Percentiles rank a stretch among this genome's conserved stretches.
Evolutionary conservation across 2,797 vertebrate species (phyloP).

Genomic region (Parambassis ranga): DNA sequence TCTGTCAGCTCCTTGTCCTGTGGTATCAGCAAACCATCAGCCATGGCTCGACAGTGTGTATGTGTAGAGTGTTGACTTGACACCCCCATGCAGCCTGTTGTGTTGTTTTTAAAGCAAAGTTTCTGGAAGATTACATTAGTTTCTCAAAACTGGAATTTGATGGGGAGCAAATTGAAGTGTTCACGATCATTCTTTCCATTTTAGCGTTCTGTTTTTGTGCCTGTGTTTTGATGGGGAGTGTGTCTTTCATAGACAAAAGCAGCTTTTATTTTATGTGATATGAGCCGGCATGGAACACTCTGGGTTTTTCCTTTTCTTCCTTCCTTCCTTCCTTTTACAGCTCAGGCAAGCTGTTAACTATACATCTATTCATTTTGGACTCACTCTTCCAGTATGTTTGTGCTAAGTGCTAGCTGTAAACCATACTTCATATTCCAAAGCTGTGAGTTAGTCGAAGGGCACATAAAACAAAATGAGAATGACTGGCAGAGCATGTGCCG

Average conservation of each 20-base stretch:
- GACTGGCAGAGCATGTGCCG: neutral
- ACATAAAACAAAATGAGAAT: neutral
- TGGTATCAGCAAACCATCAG: conserved; percentile 53
- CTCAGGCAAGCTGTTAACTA: neutral
- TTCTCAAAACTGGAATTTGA: neutral
- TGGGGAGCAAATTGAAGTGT: neutral
- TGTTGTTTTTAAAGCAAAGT: neutral
- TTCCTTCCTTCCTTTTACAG: neutral
- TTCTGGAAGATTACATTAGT: conserved; percentile 6
- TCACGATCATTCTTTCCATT: neutral
- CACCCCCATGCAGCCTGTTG: neutral
- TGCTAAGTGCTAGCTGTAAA: neutral
- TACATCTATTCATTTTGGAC: neutral
- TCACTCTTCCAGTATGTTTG: conserved; percentile 8
- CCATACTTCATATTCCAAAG: conserved; percentile 28
- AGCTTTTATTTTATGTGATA: neutral
- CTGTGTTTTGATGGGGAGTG: neutral
- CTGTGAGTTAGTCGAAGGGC: conserved; percentile 30
- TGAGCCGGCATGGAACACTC: neutral
- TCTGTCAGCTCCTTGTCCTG: conserved; percentile 58
- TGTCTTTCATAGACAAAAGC: neutral
- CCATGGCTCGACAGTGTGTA: neutral
- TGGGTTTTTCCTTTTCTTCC: neutral
- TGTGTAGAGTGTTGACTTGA: neutral
- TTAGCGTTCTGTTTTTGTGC: neutral